Conservation (phyloP, 2,888 invertebrate genomes). For the Dryadula phaetusa region DNA sequence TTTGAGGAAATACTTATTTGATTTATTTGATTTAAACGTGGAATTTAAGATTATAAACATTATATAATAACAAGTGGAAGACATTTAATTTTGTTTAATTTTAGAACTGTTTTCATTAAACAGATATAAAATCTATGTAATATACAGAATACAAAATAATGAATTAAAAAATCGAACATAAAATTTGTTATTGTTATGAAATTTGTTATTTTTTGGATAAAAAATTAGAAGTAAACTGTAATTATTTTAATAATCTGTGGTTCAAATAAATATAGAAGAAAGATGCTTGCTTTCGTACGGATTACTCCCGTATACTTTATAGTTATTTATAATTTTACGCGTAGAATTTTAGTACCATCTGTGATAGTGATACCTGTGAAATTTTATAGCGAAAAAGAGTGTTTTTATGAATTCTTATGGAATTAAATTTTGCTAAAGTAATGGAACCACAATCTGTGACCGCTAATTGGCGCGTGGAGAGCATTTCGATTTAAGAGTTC, state of each 20-base stretch:
- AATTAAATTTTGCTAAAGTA: constrained; percentile 20
- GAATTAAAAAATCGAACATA: too few relatives aligned
- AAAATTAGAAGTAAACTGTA: too few relatives aligned
- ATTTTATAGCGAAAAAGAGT: background rate
- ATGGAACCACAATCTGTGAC: constrained; percentile 52
- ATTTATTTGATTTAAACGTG: constrained; percentile 35
- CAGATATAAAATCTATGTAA: too few relatives aligned
- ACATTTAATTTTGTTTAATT: background rate
- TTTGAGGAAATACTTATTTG: constrained; percentile 44
- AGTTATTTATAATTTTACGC: background rate
- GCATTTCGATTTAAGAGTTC: constrained; percentile 52
- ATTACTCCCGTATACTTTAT: background rate
- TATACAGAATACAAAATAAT: too few relatives aligned
- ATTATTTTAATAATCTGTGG: too few relatives aligned
- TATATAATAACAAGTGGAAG: too few relatives aligned
- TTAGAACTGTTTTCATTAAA: background rate
- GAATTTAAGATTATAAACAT: constrained; percentile 44
- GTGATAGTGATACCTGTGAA: too few relatives aligned
- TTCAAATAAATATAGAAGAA: background rate
- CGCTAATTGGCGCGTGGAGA: constrained; percentile 54
- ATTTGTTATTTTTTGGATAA: too few relatives aligned
- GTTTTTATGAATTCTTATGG: background rate
- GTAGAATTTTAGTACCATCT: too few relatives aligned
- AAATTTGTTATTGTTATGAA: too few relatives aligned
- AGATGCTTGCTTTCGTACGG: background rate